A percentile compares a stretch with the other conserved stretches of the same genome.
Evolutionary conservation across 2,797 vertebrate species (phyloP).

Genomic region (Epinephelus malabaricus): DNA sequence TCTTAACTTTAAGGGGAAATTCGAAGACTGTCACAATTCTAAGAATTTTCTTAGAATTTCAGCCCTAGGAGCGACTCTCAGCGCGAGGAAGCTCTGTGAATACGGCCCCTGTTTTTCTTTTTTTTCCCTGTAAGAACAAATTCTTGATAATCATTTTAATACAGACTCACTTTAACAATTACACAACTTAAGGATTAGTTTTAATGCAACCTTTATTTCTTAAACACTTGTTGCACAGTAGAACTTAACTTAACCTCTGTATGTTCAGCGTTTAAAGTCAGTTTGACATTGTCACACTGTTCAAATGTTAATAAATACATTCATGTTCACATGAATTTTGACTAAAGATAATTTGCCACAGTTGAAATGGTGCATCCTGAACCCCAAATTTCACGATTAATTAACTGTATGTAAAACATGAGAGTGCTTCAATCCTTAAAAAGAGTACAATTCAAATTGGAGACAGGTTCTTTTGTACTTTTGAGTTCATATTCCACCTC

Average conservation of each 20-base stretch:
- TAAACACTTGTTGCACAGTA: not conserved
- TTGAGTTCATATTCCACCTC: too few species aligned
- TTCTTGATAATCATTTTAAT: too few species aligned
- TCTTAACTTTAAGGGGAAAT: too few species aligned
- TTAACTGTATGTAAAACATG: not conserved
- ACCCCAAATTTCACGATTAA: not conserved
- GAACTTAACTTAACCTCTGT: not conserved
- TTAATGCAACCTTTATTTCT: too few species aligned
- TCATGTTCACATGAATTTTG: not conserved
- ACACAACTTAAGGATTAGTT: too few species aligned
- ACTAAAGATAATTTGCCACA: not conserved
- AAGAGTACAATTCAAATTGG: not conserved
- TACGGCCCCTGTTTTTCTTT: too few species aligned
- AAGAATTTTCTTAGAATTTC: too few species aligned
- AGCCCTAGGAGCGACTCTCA: too few species aligned
- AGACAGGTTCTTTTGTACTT: too few species aligned
- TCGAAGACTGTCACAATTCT: too few species aligned
- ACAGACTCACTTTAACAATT: not conserved
- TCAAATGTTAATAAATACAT: not conserved
- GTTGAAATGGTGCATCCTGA: not conserved
- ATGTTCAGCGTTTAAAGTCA: not conserved
- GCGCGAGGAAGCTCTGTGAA: too few species aligned
- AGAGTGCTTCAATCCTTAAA: accelerated
- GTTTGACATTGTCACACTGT: not conserved
- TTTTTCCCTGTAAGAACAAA: too few species aligned